Evolutionary conservation across 2,797 vertebrate species (phyloP), one percentile per base, ranked within the genome.

Genomic region (Kryptolebias ocellatus): DNA sequence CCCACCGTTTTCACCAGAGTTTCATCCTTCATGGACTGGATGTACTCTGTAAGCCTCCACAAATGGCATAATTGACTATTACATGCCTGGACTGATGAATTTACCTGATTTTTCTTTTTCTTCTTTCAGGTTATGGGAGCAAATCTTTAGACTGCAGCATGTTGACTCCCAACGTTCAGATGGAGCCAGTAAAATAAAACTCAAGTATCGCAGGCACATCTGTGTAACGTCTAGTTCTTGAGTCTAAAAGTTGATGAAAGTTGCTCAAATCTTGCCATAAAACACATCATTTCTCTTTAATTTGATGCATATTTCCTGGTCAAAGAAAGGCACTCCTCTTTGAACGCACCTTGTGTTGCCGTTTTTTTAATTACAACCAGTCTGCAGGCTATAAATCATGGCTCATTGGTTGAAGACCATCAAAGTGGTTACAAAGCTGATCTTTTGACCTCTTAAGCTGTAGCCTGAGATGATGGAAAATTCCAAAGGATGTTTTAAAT

Each of bases 1-100:
- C 91, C 91, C 64, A 93, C 92, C 0, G 90, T 93, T 60, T 93
- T 92, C 84, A 92, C 90, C 76, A 72, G 85, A 49, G 92, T 94
- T 4, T 88, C 91, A 1, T 79, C 53, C 55, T 93, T 90, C 77
- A 0, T 4, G 0, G 75, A 89, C 17, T 92, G 93, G 91, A 87
- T 93, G 0, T 70, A 50, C 54, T 74, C 72, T 18, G 91, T 91
- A 82, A 85, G 89, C 4, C 10, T 58, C 29, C 17, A 50, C 3
- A 60, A 46, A 44, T 29, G 69, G 11, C 47, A 9, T 18, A 8
- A 17, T 28, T 49, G 15, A n/a, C 0, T 0, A 1, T 20, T 50
- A 39, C 27, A 3, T n/a, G 28, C 2, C 6, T 9, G 53, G 12
- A 29, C 4, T 29, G 42, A 42, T 44, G 31, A 17, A 44, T 46